Percentiles rank a stretch among this genome's conserved stretches.
Conservation (phyloP, 2,888 invertebrate genomes). For the Tiphia femorata region DNA sequence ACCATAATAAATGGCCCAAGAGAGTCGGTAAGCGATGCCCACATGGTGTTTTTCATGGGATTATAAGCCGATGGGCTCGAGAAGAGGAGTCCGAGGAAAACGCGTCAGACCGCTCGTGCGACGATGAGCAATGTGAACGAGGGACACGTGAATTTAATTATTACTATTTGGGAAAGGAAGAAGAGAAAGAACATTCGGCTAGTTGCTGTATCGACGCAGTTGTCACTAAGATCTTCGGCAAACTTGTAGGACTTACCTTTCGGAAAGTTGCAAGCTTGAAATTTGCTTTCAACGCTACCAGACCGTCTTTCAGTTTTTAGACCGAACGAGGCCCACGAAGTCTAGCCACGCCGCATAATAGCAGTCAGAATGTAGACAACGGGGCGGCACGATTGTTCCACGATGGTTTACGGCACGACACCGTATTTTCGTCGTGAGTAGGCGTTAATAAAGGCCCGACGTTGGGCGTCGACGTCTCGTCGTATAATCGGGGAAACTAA, state of each 20-base stretch:
- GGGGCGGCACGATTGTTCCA: slow-evolving; percentile 46
- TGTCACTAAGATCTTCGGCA: too few species aligned
- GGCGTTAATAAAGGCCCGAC: slow-evolving; percentile 48
- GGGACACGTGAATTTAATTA: not conserved
- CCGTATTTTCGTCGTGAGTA: slow-evolving; percentile 41
- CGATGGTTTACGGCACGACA: slow-evolving; percentile 51
- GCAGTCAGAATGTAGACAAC: too few species aligned
- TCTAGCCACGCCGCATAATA: too few species aligned
- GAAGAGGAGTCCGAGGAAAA: too few species aligned
- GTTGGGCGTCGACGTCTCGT: slow-evolving; percentile 25
- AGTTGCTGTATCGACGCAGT: too few species aligned
- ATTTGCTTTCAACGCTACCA: too few species aligned
- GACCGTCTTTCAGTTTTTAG: too few species aligned
- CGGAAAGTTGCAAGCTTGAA: too few species aligned
- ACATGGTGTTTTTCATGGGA: slow-evolving; percentile 43
- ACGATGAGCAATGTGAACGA: too few species aligned
- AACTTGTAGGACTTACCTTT: slow-evolving; percentile 40
- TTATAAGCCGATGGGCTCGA: too few species aligned
- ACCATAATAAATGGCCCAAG: slow-evolving; percentile 39
- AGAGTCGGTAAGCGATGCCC: slow-evolving; percentile 38
- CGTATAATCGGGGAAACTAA: slow-evolving; percentile 17
- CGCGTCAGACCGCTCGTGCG: not conserved
- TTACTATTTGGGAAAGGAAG: not conserved
- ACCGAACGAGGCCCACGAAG: too few species aligned
- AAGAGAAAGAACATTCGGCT: not conserved